A percentile compares a stretch with the other conserved stretches of the same genome.
These are phyloP conservation scores for Amniataba percoides DNA, from an alignment of 2,797 vertebrate genomes.

Conservation along the genomic window DNA sequence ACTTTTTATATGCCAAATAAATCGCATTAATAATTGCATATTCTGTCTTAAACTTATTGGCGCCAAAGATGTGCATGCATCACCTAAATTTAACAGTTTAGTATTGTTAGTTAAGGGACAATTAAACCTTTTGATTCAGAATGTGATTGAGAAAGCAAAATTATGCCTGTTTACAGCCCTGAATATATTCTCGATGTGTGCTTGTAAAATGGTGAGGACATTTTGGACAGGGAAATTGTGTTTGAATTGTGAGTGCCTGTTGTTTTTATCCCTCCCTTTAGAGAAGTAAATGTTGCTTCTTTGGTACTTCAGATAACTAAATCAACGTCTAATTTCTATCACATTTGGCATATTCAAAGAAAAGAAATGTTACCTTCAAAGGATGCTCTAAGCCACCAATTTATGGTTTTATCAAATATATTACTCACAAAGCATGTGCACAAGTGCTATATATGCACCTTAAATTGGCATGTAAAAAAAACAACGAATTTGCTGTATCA, in stretches of 20 bases:
- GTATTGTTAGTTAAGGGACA: neutral
- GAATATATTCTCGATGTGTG: neutral
- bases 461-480: neutral
- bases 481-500: neutral
- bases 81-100: neutral
- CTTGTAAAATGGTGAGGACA: constrained; percentile 1
- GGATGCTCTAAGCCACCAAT: too few species aligned
- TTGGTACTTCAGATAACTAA: neutral
- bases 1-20: neutral
- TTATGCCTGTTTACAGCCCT: neutral
- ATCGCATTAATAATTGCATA: neutral
- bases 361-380: too few species aligned
- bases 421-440: neutral
- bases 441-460: neutral
- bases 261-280: too few species aligned
- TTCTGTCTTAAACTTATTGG: neutral
- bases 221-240: constrained; percentile 14
- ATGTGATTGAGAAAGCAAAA: constrained; percentile 28
- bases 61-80: neutral
- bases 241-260: too few species aligned
- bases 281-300: neutral
- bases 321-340: too few species aligned
- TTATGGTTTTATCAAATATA: neutral
- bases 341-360: too few species aligned
- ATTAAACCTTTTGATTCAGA: constrained; percentile 6